Evolutionary conservation across 2,888 invertebrate species (phyloP).

Genomic region (Maniola hyperantus): DNA sequence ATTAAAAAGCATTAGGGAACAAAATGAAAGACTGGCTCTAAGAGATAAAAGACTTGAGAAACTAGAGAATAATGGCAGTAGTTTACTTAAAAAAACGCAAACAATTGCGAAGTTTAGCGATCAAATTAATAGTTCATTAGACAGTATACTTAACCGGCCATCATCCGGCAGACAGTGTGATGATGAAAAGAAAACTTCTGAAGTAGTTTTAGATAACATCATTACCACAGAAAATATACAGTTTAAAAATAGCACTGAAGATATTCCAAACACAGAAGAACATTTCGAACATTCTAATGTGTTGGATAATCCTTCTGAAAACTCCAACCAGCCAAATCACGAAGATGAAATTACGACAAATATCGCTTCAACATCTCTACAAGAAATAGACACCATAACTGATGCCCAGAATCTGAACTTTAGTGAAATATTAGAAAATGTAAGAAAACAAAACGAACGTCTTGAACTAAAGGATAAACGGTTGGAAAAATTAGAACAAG

Average conservation of each 20-base stretch:
- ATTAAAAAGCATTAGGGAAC: slow-evolving; percentile 15
- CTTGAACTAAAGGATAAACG: slow-evolving; percentile 54
- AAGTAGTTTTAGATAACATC: neutral
- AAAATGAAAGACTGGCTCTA: slow-evolving; percentile 19
- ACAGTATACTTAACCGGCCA: slow-evolving; percentile 1
- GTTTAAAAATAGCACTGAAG: neutral
- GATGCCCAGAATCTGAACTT: slow-evolving; percentile 45
- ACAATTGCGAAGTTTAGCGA: slow-evolving; percentile 5
- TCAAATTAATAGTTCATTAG: slow-evolving; percentile 14
- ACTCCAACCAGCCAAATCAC: neutral
- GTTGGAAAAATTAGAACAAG: slow-evolving; percentile 52
- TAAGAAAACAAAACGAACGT: slow-evolving; percentile 52
- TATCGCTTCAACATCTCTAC: neutral
- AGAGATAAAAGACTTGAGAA: slow-evolving; percentile 22
- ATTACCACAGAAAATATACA: neutral
- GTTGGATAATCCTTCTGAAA: neutral
- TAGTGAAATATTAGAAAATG: slow-evolving; percentile 53
- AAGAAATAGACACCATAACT: slow-evolving; percentile 10
- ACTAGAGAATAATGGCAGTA: slow-evolving; percentile 15
- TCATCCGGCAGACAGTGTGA: slow-evolving; percentile 3
- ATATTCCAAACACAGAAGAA: neutral
- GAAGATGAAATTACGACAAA: neutral
- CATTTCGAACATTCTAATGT: neutral
- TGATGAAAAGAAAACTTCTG: neutral
- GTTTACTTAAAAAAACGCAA: slow-evolving; percentile 20